phyloP scores from a whole-genome alignment of 2,113 vertebrate genomes.

The Chloebia gouldiae region DNA sequence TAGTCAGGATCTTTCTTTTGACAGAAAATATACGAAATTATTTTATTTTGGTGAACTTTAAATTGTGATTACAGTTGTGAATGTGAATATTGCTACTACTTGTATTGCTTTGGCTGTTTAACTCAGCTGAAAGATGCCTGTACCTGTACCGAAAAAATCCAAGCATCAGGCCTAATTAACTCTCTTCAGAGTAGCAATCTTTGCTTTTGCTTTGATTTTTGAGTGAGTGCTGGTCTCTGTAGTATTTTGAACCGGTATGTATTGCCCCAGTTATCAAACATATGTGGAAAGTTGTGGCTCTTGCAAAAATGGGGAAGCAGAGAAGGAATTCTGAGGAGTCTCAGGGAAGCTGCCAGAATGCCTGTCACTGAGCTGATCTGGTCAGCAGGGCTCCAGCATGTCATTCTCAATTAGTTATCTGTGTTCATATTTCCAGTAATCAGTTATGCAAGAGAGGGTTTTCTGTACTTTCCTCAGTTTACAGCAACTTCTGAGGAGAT shows the following conservation, averaged over 20 bases:
- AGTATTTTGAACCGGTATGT: neutral
- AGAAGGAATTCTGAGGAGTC: neutral
- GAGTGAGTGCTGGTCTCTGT: neutral
- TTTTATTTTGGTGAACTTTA: neutral
- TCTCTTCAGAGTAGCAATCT: neutral
- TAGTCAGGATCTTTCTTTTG: neutral
- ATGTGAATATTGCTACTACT: neutral
- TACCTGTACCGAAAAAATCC: neutral
- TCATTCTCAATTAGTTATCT: neutral
- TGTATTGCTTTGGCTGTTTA: neutral
- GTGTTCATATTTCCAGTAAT: neutral
- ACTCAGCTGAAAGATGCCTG: neutral
- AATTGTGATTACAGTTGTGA: neutral
- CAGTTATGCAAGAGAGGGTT: neutral
- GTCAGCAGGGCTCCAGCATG: neutral
- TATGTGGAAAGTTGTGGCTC: neutral
- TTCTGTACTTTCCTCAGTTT: neutral
- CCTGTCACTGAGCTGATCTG: neutral
- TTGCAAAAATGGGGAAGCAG: neutral
- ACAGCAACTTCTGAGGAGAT: neutral
- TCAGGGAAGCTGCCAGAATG: neutral
- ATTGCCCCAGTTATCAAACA: neutral
- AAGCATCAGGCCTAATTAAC: neutral
- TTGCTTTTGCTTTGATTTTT: neutral
- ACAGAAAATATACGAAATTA: neutral